These are phyloP conservation scores for Peucedramus taeniatus DNA, from an alignment of 2,113 vertebrate species.

Conservation along the genomic window DNA sequence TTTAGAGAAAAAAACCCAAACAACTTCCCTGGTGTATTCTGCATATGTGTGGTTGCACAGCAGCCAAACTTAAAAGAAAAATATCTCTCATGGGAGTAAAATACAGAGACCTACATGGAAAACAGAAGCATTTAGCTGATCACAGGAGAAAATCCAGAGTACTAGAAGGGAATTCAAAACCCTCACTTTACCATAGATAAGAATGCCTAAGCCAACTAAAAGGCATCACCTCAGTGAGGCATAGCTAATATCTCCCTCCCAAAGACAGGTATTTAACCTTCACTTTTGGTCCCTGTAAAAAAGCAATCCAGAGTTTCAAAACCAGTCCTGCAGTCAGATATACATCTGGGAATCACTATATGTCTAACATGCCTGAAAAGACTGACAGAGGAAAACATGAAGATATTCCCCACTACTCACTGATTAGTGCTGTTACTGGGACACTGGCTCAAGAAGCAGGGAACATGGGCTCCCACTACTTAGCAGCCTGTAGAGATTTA, in stretches of 20 bases:
- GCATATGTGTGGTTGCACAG: fast-evolving
- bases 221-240: background rate
- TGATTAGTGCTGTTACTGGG: fast-evolving
- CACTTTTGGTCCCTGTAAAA: background rate
- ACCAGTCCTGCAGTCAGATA: background rate
- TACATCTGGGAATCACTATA: background rate
- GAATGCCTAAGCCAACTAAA: background rate
- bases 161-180: background rate
- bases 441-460: background rate
- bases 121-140: background rate
- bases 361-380: background rate
- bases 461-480: background rate
- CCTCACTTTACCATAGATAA: background rate
- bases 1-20: background rate
- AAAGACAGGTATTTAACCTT: background rate
- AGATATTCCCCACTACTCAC: background rate
- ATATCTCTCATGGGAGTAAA: background rate
- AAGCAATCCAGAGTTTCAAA: background rate
- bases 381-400: background rate
- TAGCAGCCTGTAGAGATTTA: background rate
- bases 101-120: background rate
- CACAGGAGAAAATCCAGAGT: background rate
- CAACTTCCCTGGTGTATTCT: background rate
- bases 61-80: background rate
- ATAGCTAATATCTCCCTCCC: background rate